Conservation (phyloP, 1,140 invertebrate genomes). For the Belonocnema kinseyi region DNA sequence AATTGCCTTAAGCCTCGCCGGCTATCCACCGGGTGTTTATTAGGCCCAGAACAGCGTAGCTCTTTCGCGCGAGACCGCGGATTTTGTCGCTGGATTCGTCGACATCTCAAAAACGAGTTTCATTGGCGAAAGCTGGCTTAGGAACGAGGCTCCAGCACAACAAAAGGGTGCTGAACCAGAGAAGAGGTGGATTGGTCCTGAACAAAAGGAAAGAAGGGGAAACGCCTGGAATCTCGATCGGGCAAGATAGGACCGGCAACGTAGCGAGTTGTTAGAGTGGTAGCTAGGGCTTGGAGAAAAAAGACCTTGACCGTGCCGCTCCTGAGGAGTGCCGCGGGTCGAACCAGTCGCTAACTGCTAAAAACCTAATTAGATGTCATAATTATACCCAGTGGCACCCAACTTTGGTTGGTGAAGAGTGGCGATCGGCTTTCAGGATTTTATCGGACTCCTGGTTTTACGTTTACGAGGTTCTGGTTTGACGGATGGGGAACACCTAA, state of each 20-base stretch:
- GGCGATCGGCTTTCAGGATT: background rate
- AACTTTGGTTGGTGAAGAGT: constrained; percentile 37
- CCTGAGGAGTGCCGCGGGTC: constrained; percentile 53
- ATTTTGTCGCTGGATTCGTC: constrained; percentile 27
- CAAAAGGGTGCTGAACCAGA: background rate
- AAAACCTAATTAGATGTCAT: constrained; percentile 76
- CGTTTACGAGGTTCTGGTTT: background rate
- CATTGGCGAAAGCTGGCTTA: constrained; percentile 22
- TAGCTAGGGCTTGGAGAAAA: constrained; percentile 54
- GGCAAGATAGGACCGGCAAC: background rate
- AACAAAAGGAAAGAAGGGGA: constrained; percentile 58
- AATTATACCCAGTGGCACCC: constrained; percentile 71
- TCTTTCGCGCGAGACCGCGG: constrained; percentile 4
- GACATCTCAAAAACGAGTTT: constrained; percentile 27
- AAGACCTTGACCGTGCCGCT: constrained; percentile 60
- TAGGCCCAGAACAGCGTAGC: constrained; percentile 5
- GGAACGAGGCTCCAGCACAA: constrained; percentile 19
- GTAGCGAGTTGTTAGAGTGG: constrained; percentile 33
- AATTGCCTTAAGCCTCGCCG: constrained; percentile 1
- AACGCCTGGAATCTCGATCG: constrained; percentile 62
- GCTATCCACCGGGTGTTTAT: constrained; percentile 20
- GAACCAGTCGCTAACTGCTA: constrained; percentile 65
- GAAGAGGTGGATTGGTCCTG: constrained; percentile 21
- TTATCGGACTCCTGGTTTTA: background rate
- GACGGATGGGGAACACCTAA: background rate